Evolutionary conservation across 2,888 invertebrate genomes (phyloP).

Genomic region (Muschampia plurimacula): DNA sequence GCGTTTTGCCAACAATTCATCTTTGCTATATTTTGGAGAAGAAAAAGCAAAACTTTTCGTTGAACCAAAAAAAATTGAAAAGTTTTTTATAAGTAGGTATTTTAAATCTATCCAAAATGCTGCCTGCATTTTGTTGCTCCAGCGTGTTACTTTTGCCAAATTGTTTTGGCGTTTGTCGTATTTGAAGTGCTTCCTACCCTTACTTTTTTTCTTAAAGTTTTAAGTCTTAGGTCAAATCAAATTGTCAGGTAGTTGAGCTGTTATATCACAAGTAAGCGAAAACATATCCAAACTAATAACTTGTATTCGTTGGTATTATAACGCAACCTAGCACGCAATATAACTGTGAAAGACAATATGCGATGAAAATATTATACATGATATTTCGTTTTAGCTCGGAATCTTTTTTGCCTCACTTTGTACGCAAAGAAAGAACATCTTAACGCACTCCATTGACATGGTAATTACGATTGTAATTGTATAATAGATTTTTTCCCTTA

Average conservation of each 20-base stretch:
- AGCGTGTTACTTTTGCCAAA: background rate
- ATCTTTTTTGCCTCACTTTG: conserved; percentile 1
- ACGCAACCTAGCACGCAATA: background rate
- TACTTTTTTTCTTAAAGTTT: background rate
- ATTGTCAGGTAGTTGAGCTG: background rate
- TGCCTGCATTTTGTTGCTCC: background rate
- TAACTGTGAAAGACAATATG: background rate
- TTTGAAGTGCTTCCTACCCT: background rate
- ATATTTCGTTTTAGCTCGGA: background rate
- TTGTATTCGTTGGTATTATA: background rate
- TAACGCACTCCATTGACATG: background rate
- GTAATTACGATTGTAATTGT: conserved; percentile 3
- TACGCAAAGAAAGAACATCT: conserved; percentile 3
- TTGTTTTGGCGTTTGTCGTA: background rate
- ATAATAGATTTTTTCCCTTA: background rate
- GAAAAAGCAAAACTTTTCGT: conserved; percentile 2
- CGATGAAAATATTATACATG: background rate
- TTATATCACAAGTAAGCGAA: background rate
- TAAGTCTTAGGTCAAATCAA: background rate
- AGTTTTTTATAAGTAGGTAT: background rate
- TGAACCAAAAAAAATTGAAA: background rate
- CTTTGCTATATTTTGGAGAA: conserved; percentile 1
- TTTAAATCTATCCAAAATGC: background rate
- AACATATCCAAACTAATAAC: background rate
- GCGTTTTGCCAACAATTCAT: conserved; percentile 2